Conservation (phyloP, 2,888 invertebrate species). For the Pterostichus madidus region DNA sequence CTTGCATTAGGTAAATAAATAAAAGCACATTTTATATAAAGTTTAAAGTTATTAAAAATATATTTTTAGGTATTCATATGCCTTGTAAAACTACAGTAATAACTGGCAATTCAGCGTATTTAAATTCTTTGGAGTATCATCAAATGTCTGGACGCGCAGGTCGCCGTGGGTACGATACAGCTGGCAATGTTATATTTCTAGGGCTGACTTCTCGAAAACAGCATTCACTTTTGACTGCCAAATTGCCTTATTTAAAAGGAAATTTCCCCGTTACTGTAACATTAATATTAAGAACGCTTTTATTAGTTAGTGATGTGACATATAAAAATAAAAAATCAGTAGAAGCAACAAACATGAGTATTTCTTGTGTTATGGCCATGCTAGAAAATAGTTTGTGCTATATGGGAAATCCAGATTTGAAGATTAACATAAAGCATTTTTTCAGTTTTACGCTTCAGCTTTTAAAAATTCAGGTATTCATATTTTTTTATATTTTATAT, state of each 20-base stretch:
- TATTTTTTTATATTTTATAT: neutral
- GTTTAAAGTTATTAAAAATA: neutral
- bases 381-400: slow-evolving; percentile 68
- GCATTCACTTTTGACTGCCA: slow-evolving; percentile 67
- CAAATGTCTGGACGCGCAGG: slow-evolving; percentile 70
- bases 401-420: slow-evolving; percentile 63
- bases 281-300: slow-evolving; percentile 48
- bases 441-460: slow-evolving; percentile 68
- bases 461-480: slow-evolving; percentile 67
- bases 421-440: slow-evolving; percentile 67
- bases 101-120: slow-evolving; percentile 69
- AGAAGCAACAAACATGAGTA: slow-evolving; percentile 61
- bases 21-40: neutral
- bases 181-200: slow-evolving; percentile 69
- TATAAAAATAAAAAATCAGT: slow-evolving; percentile 62
- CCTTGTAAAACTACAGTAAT: slow-evolving; percentile 70
- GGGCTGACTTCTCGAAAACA: slow-evolving; percentile 67
- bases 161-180: slow-evolving; percentile 68
- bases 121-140: slow-evolving; percentile 70
- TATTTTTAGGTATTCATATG: slow-evolving; percentile 70
- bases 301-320: slow-evolving; percentile 65
- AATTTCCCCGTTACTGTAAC: slow-evolving; percentile 60
- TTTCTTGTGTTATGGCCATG: slow-evolving; percentile 62
- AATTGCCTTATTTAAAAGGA: slow-evolving; percentile 63
- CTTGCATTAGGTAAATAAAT: slow-evolving; percentile 68